phyloP scores from a whole-genome alignment of 2,113 vertebrate species.

The Macrotis lagotis region DNA sequence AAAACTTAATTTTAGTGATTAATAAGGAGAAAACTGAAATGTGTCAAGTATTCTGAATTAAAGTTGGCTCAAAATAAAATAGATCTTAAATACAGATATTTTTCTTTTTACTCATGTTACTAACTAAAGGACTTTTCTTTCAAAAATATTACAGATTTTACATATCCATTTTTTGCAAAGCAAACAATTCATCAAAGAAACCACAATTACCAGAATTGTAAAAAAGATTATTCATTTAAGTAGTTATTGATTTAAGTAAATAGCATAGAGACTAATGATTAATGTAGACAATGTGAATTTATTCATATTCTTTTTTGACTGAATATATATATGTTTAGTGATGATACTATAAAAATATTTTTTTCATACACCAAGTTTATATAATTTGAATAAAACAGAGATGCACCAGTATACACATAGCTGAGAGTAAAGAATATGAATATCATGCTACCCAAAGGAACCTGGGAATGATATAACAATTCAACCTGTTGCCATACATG shows the following conservation, averaged over 20 bases:
- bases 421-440: background rate
- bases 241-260: background rate
- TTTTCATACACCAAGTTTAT: background rate
- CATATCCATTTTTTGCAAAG: background rate
- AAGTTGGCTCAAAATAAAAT: background rate
- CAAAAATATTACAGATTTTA: background rate
- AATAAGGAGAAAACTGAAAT: slow-evolving; percentile 4
- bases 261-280: background rate
- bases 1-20: no score
- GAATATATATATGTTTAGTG: background rate
- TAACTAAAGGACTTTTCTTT: background rate
- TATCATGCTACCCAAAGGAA: background rate
- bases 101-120: background rate
- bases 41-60: no score
- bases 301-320: background rate
- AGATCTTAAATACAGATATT: background rate
- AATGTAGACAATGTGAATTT: background rate
- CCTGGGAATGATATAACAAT: background rate
- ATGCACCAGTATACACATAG: no score
- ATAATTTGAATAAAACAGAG: background rate
- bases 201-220: background rate
- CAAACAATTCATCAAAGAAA: background rate
- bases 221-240: background rate
- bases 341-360: background rate
- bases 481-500: background rate